These are phyloP conservation scores for Rachycentron canadum DNA, from an alignment of 2,797 vertebrate species.

Conservation along the genomic window DNA sequence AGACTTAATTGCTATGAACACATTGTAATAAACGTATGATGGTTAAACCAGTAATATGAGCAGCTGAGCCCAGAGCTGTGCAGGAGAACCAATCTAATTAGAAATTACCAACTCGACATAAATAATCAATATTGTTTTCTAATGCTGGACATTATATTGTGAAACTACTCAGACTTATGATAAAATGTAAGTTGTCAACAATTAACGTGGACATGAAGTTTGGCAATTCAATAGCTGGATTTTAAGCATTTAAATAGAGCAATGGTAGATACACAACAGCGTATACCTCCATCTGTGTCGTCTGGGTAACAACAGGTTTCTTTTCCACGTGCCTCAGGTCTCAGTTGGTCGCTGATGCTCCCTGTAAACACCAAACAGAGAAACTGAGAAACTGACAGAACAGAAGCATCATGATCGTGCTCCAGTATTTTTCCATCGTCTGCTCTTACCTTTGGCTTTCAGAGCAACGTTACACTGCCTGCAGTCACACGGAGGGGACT, in stretches of 20 bases:
- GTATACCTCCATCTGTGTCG: conserved; percentile 87
- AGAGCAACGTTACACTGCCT: conserved; percentile 90
- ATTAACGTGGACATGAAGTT: not conserved
- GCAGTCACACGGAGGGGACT: conserved; percentile 89
- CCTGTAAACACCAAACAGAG: conserved; percentile 78
- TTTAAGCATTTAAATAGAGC: no score
- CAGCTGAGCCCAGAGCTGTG: not conserved
- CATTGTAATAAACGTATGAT: no score
- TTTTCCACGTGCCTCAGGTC: conserved; percentile 89
- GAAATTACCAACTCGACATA: no score
- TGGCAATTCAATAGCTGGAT: no score
- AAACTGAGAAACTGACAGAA: not conserved
- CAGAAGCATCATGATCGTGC: not conserved
- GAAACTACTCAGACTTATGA: no score
- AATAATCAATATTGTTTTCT: not conserved
- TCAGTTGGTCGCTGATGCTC: conserved; percentile 90
- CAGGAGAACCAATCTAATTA: not conserved
- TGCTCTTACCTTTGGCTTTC: conserved; percentile 90
- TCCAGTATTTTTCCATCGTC: not conserved
- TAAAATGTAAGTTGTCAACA: no score
- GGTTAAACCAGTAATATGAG: not conserved
- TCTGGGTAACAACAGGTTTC: conserved; percentile 83
- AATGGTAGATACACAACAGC: not conserved
- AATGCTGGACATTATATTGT: not conserved
- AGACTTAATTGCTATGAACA: no score